Base-by-base conservation (phyloP, 2,888 invertebrate genomes). In the Acleris emargana region DNA sequence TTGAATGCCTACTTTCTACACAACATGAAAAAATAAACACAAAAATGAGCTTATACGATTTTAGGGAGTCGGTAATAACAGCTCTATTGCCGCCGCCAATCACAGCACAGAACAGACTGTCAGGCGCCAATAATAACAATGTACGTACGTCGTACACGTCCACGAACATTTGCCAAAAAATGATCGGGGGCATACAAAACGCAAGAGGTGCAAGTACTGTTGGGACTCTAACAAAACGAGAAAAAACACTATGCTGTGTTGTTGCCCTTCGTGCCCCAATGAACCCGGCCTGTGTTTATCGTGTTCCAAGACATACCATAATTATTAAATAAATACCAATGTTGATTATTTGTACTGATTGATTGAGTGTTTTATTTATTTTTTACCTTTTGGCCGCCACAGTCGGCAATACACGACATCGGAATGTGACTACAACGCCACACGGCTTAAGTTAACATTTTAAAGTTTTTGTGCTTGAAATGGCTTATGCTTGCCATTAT, bases 1-100 rank as follows among this genome's bases (percentile, higher is more conserved):
- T 43, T 25, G 53, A 68, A 66, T 52, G 51, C 58, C 17, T 58
- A 62, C 28, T 51, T 42, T 51, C n/a, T 59, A 1, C 42, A 43
- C 25, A 50, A 42, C 22, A 22, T 22, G 22, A 22, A 22, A 22
- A 22, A 22, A 22, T n/a, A 22, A 22, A 22, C 22, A 3, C 4
- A 22, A 22, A 22, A 22, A 22, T 22, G 22, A 22, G 22, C 22
- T 22, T 22, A 22, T 22, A 22, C 22, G 22, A 57, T 1, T 57
- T 57, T n/a, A n/a, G 49, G 28, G 47, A 49, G 16, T 7, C 58
- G 4, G 58, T 58, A 13, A 16, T 58, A 18, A 49, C 32, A 5
- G 5, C 9, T 32, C 11, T 58, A n/a, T 18, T 49, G 17, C 57
- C 47, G 16, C 57, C 57, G n/a, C 47, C 32, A n/a, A 5, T 2